phyloP scores from a whole-genome alignment of 2,113 vertebrate genomes.

The Melospiza melodia region DNA sequence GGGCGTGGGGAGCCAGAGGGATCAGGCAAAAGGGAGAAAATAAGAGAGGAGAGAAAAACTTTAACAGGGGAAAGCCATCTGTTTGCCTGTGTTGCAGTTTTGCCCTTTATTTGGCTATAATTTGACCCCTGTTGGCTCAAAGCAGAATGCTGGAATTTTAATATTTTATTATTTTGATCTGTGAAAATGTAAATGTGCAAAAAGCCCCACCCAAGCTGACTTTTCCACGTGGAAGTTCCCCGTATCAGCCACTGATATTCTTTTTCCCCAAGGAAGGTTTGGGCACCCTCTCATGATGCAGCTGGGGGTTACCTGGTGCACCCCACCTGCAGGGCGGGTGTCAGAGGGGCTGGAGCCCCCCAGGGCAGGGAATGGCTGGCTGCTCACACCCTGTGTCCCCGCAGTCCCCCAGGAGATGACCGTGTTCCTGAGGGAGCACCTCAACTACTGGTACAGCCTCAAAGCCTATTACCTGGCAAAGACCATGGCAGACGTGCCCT shows the following conservation, averaged over 20 bases:
- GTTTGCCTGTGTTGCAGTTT: neutral
- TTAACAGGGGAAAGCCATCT: fast-evolving
- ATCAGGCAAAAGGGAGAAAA: no score
- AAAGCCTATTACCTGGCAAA: constrained; percentile 98
- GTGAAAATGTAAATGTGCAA: neutral
- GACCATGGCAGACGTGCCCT: constrained; percentile 95
- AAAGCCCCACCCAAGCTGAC: neutral
- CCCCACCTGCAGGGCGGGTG: neutral
- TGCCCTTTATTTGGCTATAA: neutral
- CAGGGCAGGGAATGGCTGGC: neutral
- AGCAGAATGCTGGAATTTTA: neutral
- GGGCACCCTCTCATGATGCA: fast-evolving
- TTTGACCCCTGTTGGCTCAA: neutral
- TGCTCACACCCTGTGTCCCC: neutral
- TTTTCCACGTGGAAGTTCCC: neutral
- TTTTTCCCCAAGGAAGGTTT: neutral
- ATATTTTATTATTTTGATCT: neutral
- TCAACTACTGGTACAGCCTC: constrained; percentile 99
- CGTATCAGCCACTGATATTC: fast-evolving
- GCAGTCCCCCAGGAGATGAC: constrained; percentile 96
- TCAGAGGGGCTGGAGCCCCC: neutral
- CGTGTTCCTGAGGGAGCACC: constrained; percentile 92
- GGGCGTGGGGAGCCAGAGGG: neutral
- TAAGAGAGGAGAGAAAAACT: neutral
- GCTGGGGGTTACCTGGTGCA: neutral